Evolutionary conservation across 2,888 invertebrate species (phyloP), one percentile per base, ranked within the genome.

Genomic region (Zele albiditarsus): DNA sequence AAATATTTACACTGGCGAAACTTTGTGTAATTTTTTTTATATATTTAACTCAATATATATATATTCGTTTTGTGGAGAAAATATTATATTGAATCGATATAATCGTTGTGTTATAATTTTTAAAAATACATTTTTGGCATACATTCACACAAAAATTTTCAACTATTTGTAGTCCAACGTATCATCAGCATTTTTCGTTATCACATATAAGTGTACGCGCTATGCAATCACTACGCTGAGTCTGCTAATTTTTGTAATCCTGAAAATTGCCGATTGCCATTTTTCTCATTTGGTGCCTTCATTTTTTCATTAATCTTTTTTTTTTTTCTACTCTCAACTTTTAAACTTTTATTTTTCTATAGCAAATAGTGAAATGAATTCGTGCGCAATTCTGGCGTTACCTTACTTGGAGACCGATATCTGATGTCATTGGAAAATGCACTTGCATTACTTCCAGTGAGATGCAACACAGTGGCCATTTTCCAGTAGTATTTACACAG

Each of bases 401-500:
- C 20, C 27, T 27, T 57, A 33, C 33, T 20, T 27, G 57, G 23
- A 58, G n/a, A 57, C 33, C 23, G 23, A 65, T 72, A 57, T 72
- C 58, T 65, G 28, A 73, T 73, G 38, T 23, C 38, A n/a, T 67
- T 28, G 33, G 31, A 28, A 60, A 73, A 67, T 60, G 57, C 57
- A 46, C 49, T 58, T 65, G 27, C 14, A 46, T 73, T 73, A 73
- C 25, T 67, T 73, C 58, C 67, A 73, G 38, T 49, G 63, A 65
- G 72, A 33, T 67, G 60, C 58, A 33, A 25, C 28, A 68, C 57
- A 28, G 28, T 20, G 38, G 38, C 12, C 38, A 2, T 38, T 38
- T 38, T 38, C 12, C 38, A 33, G 67, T 25, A 38, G 67, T 73
- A 73, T 73, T 73, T 67, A 60, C 67, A 58, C 42, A 46, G 73